phyloP scores from a whole-genome alignment of 2,113 vertebrate genomes.

The Chloropsis hardwickii region DNA sequence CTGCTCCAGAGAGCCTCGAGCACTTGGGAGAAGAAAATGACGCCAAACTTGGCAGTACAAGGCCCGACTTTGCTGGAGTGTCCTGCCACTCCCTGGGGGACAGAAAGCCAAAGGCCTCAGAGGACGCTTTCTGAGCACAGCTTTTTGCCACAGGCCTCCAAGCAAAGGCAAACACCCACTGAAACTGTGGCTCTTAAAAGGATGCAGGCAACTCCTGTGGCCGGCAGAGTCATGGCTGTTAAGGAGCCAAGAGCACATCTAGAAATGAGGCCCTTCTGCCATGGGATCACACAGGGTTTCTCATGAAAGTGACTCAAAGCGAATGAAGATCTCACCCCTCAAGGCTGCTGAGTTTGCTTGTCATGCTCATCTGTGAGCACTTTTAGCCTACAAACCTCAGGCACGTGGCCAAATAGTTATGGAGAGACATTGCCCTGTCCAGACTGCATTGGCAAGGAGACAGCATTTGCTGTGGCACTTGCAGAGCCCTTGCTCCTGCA shows the following conservation, averaged over 20 bases:
- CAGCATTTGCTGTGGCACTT: not conserved
- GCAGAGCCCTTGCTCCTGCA: not conserved
- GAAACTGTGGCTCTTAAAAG: not conserved
- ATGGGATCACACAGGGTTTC: not conserved
- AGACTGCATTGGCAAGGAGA: not conserved
- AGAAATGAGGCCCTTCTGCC: not conserved
- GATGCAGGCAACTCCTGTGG: not conserved
- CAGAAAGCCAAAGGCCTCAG: not conserved
- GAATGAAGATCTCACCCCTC: not conserved
- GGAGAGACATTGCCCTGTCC: not conserved
- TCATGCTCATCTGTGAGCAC: fast-evolving
- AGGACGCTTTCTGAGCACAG: not conserved
- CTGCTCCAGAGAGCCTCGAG: not conserved
- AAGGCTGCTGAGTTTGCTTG: not conserved
- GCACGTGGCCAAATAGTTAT: not conserved
- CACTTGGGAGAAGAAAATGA: not conserved
- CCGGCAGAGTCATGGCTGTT: fast-evolving
- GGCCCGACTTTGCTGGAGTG: fast-evolving
- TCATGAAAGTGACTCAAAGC: not conserved
- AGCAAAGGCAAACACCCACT: not conserved
- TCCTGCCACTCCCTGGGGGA: not conserved
- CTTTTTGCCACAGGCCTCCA: not conserved
- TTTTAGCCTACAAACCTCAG: not conserved
- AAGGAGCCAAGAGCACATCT: not conserved
- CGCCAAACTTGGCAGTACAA: fast-evolving